A percentile compares a stretch with the other conserved stretches of the same genome.
Evolutionary conservation across 2,113 vertebrate species (phyloP).

Genomic region (Nannospalax galili): DNA sequence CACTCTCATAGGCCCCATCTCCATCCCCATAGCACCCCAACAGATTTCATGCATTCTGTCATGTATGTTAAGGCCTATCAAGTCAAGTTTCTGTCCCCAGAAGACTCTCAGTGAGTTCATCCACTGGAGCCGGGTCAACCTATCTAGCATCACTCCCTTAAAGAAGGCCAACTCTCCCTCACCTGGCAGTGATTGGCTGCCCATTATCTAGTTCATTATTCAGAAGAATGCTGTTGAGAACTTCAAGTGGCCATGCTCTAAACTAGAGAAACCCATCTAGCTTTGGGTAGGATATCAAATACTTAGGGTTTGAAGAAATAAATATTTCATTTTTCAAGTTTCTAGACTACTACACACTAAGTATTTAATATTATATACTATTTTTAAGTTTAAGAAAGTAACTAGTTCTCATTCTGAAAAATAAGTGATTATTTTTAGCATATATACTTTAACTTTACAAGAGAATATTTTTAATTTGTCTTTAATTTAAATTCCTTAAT

Average conservation of each 20-base stretch:
- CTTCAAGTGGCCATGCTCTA: not conserved
- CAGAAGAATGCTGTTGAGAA: not conserved
- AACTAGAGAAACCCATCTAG: not conserved
- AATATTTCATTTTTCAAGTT: conserved; percentile 24
- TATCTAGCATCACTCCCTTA: too few relatives aligned
- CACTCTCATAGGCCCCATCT: too few relatives aligned
- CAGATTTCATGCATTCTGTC: too few relatives aligned
- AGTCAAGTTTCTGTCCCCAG: too few relatives aligned
- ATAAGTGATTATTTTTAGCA: not conserved
- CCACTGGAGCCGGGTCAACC: too few relatives aligned
- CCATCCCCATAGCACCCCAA: too few relatives aligned
- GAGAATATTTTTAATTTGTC: not conserved
- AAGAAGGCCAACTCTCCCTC: too few relatives aligned
- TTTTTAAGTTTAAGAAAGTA: not conserved
- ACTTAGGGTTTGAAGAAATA: conserved; percentile 11
- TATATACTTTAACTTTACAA: conserved; percentile 3
- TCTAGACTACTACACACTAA: not conserved
- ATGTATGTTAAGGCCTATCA: too few relatives aligned
- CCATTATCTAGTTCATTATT: not conserved
- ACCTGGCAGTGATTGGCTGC: too few relatives aligned
- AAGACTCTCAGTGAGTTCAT: too few relatives aligned
- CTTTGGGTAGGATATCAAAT: not conserved
- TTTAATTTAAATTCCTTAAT: not conserved
- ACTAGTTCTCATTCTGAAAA: conserved; percentile 10
- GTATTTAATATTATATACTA: not conserved